Evolutionary conservation across 1,140 invertebrate species (phyloP).

Genomic region (Cecropterus lyciades): DNA sequence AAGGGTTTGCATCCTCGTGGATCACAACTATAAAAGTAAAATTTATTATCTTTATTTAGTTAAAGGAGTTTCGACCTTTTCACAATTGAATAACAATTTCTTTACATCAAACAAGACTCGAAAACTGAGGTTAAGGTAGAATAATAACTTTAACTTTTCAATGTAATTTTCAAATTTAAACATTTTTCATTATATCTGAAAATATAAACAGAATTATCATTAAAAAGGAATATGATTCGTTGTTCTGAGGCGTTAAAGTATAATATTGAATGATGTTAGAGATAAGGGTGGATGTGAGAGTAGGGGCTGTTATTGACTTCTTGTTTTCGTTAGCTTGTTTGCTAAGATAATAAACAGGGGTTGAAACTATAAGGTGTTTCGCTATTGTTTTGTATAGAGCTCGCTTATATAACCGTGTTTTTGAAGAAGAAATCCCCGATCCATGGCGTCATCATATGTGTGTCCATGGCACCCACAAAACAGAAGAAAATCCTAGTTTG

Average conservation of each 20-base stretch:
- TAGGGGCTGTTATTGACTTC: slow-evolving; percentile 7
- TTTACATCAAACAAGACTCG: no score
- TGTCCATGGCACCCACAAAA: no score
- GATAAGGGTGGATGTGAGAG: background rate
- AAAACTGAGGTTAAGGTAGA: background rate
- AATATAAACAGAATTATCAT: background rate
- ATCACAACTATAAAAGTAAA: background rate
- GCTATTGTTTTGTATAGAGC: no score
- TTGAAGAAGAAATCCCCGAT: no score
- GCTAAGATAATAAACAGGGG: slow-evolving; percentile 16
- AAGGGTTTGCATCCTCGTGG: background rate
- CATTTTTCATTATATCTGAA: background rate
- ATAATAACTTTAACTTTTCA: slow-evolving; percentile 2
- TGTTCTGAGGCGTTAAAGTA: background rate
- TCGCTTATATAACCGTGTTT: no score
- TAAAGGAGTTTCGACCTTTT: background rate
- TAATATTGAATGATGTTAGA: slow-evolving; percentile 2
- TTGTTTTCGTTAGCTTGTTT: slow-evolving; percentile 11
- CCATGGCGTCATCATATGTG: no score
- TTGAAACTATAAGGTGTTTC: slow-evolving; percentile 6
- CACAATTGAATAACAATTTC: no score
- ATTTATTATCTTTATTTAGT: background rate
- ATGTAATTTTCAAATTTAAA: slow-evolving; percentile 2
- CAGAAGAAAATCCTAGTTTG: no score
- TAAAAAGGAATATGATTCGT: background rate